Evolutionary conservation across 2,888 invertebrate species (phyloP).

Genomic region (Cyaniris semiargus): DNA sequence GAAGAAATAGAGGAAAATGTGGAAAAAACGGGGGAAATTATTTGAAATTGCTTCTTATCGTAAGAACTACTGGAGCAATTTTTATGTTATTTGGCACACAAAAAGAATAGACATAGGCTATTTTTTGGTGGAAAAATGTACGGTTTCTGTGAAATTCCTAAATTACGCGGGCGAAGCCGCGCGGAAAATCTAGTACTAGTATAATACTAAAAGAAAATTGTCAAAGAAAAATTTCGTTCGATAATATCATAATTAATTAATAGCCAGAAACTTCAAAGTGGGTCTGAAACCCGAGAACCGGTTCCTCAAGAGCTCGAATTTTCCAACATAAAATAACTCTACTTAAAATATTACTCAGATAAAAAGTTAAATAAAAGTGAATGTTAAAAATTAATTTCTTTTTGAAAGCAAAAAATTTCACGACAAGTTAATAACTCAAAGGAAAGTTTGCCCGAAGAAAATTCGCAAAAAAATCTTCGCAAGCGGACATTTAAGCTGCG

Average conservation of each 20-base stretch:
- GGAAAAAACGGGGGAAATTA: too few species aligned
- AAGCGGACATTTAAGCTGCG: constrained; percentile 33
- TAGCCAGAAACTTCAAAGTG: not conserved
- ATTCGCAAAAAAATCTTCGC: constrained; percentile 38
- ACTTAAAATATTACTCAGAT: constrained; percentile 24
- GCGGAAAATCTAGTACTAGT: too few species aligned
- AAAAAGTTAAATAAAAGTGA: constrained; percentile 25
- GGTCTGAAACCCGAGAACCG: not conserved
- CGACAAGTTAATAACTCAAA: constrained; percentile 36
- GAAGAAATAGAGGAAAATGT: too few species aligned
- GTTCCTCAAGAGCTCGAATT: not conserved
- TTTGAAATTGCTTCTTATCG: too few species aligned
- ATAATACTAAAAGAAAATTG: not conserved
- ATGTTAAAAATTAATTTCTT: constrained; percentile 30
- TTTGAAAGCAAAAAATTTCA: constrained; percentile 26
- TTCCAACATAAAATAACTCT: not conserved
- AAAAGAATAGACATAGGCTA: too few species aligned
- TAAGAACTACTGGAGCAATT: too few species aligned
- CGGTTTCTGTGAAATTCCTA: too few species aligned
- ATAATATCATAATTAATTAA: not conserved
- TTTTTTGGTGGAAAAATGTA: too few species aligned
- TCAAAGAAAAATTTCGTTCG: not conserved
- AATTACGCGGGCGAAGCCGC: too few species aligned
- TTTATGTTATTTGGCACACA: too few species aligned
- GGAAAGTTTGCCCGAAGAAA: constrained; percentile 36